phyloP scores from a whole-genome alignment of 2,888 invertebrate genomes.

The Invenusta paracnida region DNA sequence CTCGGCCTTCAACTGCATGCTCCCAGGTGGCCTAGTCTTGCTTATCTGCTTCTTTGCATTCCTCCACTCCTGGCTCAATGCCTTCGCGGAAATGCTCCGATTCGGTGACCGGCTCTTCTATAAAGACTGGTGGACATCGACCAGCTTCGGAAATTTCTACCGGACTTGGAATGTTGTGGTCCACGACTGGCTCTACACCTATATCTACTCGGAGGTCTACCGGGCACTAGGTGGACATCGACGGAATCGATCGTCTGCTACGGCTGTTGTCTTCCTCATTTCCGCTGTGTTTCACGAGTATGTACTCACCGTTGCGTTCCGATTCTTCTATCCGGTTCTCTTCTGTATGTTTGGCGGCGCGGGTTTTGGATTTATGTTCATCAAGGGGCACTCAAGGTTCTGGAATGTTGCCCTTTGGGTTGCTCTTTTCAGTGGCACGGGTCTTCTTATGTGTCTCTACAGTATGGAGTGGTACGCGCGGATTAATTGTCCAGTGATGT shows the following conservation, averaged over 20 bases:
- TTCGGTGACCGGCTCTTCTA: constrained; percentile 82
- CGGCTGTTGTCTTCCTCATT: constrained; percentile 70
- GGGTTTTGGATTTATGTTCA: constrained; percentile 60
- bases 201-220: constrained; percentile 73
- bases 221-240: constrained; percentile 48
- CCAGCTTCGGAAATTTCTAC: constrained; percentile 41
- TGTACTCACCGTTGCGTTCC: constrained; percentile 72
- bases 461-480: constrained; percentile 80
- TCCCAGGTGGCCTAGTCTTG: constrained; percentile 63
- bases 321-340: constrained; percentile 81
- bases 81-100: constrained; percentile 77
- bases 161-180: constrained; percentile 92
- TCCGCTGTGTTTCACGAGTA: constrained; percentile 85
- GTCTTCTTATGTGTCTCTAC: constrained; percentile 72
- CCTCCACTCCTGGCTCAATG: constrained; percentile 84
- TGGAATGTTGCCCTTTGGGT: constrained; percentile 73
- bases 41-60: constrained; percentile 77
- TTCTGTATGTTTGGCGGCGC: constrained; percentile 72
- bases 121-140: constrained; percentile 58
- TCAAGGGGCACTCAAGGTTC: constrained; percentile 40
- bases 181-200: constrained; percentile 85
- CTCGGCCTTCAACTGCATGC: constrained; percentile 32
- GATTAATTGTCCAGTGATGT: constrained; percentile 66
- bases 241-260: constrained; percentile 61
- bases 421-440: constrained; percentile 72